A percentile compares a stretch with the other conserved stretches of the same genome.
phyloP scores from a whole-genome alignment of 2,888 invertebrate species.

The Andrena bicolor region DNA sequence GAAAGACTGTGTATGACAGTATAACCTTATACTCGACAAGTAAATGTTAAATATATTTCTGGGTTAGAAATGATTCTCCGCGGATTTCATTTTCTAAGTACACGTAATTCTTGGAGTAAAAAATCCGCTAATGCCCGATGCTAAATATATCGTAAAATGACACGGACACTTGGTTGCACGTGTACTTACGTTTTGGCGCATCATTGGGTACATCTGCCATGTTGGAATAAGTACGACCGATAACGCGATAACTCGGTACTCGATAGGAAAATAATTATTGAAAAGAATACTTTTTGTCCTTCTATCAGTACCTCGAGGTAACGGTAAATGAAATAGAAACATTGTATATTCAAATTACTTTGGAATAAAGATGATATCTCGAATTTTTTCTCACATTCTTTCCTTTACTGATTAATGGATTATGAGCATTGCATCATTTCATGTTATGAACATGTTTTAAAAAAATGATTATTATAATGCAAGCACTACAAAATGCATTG shows the following conservation, averaged over 20 bases:
- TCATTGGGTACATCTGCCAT: constrained; percentile 84
- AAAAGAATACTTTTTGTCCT: background rate
- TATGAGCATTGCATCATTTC: background rate
- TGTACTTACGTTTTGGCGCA: constrained; percentile 85
- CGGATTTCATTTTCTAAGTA: background rate
- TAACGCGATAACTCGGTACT: background rate
- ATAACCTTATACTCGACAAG: constrained; percentile 34
- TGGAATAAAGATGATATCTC: background rate
- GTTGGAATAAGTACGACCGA: constrained; percentile 46
- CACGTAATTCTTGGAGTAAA: background rate
- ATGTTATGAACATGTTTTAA: background rate
- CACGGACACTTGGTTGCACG: background rate
- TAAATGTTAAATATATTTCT: background rate
- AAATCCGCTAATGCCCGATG: background rate
- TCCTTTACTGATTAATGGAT: background rate
- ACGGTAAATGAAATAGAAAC: background rate
- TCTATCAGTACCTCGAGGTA: background rate
- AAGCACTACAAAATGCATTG: background rate
- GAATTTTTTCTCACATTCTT: background rate
- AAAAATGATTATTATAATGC: too few relatives aligned
- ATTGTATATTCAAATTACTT: background rate
- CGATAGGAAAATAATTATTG: background rate
- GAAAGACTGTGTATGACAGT: background rate
- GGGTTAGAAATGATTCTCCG: background rate
- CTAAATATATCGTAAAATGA: constrained; percentile 17